Evolutionary conservation across 2,113 vertebrate species (phyloP).

Genomic region (Galeopterus variegatus): DNA sequence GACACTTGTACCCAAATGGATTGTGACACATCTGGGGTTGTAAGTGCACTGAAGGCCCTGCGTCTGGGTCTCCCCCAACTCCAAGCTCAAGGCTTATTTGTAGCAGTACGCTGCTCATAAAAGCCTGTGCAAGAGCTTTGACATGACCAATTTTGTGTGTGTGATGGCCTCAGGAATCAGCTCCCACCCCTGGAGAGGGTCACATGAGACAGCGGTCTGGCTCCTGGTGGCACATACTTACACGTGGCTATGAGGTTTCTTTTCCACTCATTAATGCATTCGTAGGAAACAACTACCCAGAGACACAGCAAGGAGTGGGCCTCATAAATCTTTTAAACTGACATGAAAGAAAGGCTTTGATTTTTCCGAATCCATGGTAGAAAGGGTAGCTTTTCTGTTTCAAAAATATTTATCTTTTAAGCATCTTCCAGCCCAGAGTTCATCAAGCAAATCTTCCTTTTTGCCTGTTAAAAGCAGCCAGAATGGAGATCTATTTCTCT

Average conservation of each 20-base stretch:
- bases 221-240: neutral
- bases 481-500: conserved; percentile 25
- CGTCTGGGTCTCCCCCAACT: neutral
- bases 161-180: neutral
- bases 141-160: neutral
- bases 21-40: neutral
- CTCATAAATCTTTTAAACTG: conserved; percentile 80
- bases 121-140: neutral
- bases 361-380: conserved; percentile 73
- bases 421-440: conserved; percentile 75
- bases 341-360: conserved; percentile 81
- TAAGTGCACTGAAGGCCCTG: neutral
- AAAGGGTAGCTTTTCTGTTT: conserved; percentile 72
- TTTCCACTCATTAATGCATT: conserved; percentile 50
- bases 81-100: neutral
- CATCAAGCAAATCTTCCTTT: conserved; percentile 73
- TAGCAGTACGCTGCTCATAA: neutral
- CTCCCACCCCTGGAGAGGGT: neutral
- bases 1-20: neutral
- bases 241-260: neutral
- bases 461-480: conserved; percentile 46
- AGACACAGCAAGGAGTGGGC: conserved; percentile 66
- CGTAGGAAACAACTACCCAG: conserved; percentile 42
- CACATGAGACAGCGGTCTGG: neutral
- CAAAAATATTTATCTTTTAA: conserved; percentile 83